Conservation (phyloP, 2,797 vertebrate genomes). For the Rhincodon typus region DNA sequence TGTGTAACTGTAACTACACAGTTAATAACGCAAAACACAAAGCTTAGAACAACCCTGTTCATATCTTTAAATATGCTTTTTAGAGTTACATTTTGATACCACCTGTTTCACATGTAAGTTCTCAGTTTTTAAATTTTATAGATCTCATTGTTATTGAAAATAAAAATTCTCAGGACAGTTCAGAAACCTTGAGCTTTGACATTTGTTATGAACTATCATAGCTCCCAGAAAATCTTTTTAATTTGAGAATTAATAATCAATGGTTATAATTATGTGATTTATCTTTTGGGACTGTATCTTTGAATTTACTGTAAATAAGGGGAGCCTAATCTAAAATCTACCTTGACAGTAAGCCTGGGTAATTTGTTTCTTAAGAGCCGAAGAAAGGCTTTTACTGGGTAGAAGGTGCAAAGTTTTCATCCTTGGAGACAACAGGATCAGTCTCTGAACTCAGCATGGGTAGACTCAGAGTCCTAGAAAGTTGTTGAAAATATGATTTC, state of each 20-base stretch:
- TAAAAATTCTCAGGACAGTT: not conserved
- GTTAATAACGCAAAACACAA: not conserved
- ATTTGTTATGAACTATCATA: not conserved
- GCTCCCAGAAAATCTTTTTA: not conserved
- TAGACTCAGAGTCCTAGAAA: too few relatives aligned
- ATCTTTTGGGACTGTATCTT: too few relatives aligned
- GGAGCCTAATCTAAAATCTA: too few relatives aligned
- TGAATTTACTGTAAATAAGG: too few relatives aligned
- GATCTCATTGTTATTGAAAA: not conserved
- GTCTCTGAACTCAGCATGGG: too few relatives aligned
- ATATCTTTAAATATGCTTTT: not conserved
- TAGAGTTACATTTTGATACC: not conserved
- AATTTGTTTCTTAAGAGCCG: too few relatives aligned
- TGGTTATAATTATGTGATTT: too few relatives aligned
- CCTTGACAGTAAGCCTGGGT: too few relatives aligned
- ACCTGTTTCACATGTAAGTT: not conserved
- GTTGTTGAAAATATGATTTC: too few relatives aligned
- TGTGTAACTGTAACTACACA: not conserved
- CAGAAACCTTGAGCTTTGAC: not conserved
- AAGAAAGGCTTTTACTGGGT: too few relatives aligned
- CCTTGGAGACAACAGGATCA: too few relatives aligned
- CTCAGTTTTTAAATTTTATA: not conserved
- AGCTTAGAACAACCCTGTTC: not conserved
- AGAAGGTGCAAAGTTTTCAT: too few relatives aligned
- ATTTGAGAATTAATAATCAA: not conserved